Evolutionary conservation across 2,888 invertebrate genomes (phyloP).

Genomic region (Mamestra brassicae): DNA sequence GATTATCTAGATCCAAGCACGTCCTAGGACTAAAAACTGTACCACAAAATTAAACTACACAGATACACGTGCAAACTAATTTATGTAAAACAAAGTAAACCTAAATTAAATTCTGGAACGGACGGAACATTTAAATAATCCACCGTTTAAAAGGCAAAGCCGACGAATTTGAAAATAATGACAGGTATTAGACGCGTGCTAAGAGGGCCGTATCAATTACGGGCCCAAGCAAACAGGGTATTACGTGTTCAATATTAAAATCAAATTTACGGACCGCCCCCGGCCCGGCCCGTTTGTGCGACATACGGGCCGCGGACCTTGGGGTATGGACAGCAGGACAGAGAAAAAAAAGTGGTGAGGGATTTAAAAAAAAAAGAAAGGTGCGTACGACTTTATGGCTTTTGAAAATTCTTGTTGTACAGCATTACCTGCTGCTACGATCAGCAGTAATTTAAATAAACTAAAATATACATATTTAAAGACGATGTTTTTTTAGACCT

Average conservation of each 20-base stretch:
- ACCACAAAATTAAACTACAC: conserved; percentile 30
- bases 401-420: no score
- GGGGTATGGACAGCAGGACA: conserved; percentile 72
- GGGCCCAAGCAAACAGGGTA: conserved; percentile 85
- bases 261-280: conserved; percentile 87
- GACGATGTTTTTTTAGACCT: no score
- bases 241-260: conserved; percentile 90
- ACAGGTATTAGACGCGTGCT: conserved; percentile 87
- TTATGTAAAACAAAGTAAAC: conserved; percentile 67
- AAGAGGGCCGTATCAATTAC: conserved; percentile 89
- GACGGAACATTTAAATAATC: conserved; percentile 81
- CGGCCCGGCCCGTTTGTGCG: conserved; percentile 66
- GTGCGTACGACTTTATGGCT: no score
- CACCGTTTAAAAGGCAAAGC: conserved; percentile 83
- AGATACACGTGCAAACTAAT: conserved; percentile 58
- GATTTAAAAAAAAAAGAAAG: no score
- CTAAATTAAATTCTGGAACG: conserved; percentile 73
- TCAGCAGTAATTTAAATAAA: no score
- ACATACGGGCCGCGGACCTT: conserved; percentile 69
- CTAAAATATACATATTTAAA: no score
- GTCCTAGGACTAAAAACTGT: neutral
- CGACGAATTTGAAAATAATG: conserved; percentile 90
- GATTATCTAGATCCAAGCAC: conserved; percentile 2
- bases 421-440: no score
- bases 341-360: neutral